A percentile compares a stretch with the other conserved stretches of the same genome.
Conservation (phyloP, 1,140 invertebrate genomes). For the Andricus grossulariae region DNA sequence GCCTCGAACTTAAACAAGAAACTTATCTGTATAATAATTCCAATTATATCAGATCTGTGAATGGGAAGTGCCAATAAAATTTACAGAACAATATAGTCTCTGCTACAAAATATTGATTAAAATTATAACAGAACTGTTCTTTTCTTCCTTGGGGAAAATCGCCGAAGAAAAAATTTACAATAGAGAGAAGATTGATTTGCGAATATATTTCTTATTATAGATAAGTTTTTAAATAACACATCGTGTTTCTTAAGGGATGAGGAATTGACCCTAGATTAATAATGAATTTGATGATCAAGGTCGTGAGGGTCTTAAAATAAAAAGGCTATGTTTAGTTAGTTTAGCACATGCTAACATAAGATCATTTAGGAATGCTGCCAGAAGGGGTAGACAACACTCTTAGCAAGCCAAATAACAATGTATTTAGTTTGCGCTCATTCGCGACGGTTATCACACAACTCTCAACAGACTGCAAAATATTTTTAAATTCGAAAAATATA, state of each 20-base stretch:
- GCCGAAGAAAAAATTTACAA: no score
- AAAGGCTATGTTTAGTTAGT: not conserved
- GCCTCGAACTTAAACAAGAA: no score
- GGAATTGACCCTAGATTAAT: not conserved
- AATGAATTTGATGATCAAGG: not conserved
- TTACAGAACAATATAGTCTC: no score
- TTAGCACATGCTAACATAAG: slow-evolving; percentile 6
- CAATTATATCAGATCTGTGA: no score
- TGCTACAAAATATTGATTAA: no score
- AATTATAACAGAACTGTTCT: no score
- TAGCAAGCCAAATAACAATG: slow-evolving; percentile 4
- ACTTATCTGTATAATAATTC: no score
- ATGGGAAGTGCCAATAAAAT: no score
- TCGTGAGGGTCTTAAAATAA: slow-evolving; percentile 9
- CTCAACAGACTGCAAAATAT: slow-evolving; percentile 16
- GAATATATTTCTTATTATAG: no score
- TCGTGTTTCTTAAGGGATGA: not conserved
- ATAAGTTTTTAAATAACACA: not conserved
- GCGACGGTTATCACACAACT: not conserved
- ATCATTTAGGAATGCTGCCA: slow-evolving; percentile 22
- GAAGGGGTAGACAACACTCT: slow-evolving; percentile 20
- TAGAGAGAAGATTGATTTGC: no score
- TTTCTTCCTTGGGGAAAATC: no score
- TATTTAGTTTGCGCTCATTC: slow-evolving; percentile 26
- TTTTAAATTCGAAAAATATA: slow-evolving; percentile 11